Evolutionary conservation across 1,140 invertebrate genomes (phyloP), one percentile per base, ranked within the genome.

Genomic region (Augochlora pura): DNA sequence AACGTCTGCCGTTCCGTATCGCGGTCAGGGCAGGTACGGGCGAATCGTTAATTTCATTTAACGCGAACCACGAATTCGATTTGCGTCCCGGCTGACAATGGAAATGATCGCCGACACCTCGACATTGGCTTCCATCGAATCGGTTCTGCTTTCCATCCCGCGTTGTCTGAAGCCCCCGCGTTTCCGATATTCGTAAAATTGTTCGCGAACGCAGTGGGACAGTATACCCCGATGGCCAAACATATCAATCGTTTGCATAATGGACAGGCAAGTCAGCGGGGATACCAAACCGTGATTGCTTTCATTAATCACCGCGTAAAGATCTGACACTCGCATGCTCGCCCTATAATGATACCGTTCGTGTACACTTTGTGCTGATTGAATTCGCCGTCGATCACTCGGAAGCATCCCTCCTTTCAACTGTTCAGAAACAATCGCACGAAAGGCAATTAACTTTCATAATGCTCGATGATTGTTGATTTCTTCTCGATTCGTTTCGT

Each of bases 41-140:
- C 86, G 86, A 91, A 90, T 89, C 88, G 90, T 91, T 91, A 92
- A 91, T 92, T 91, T 88, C 87, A 83, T 90, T 88, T 87, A 76
- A 84, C 87, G 82, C 86, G 88, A 85, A 85, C 89, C 89, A 87
- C 87, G 79, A 89, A 91, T 88, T 91, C 88, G 89, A 90, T 91
- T 91, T 91, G 88, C 88, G 90, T 90, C 89, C 74, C 80, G 86
- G 82, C 89, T 88, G 89, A 88, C 88, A 89, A 90, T 89, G 86
- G 84, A 87, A 91, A 92, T 90, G 88, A 91, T 91, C 85, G 83
- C 71, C 76, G 84, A 72, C 59, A 71, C 46, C 83, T 86, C 81
- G 72, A 72, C 83, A 70, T 46, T 60, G 69, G 74, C 66, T 73
- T 32, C 23, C 52, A 62, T 76, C 27, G 60, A 63, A n/a, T 12